Evolutionary conservation across 64 coral and sea anemone genomes (phyloP).

Genomic region (Cladopsammia gracilis): DNA sequence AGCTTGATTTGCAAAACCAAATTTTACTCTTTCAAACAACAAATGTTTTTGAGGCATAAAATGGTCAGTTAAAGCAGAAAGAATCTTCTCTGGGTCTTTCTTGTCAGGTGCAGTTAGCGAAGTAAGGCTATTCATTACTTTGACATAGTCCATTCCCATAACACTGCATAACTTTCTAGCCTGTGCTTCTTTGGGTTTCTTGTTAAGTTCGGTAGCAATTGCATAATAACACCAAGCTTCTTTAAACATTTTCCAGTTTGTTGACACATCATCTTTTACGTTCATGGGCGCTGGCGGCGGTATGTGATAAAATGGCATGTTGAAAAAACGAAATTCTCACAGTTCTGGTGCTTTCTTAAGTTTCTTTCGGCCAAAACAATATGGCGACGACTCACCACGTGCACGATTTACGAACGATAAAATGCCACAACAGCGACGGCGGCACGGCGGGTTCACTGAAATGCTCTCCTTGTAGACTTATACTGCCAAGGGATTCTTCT

Average conservation of each 20-base stretch:
- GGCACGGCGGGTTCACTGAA: no score
- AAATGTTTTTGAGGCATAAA: conserved; percentile 66
- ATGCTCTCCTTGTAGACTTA: no score
- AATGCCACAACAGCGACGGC: no score
- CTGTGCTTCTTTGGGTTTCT: conserved; percentile 43
- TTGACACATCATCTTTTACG: conserved; percentile 51
- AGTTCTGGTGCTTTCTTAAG: no score
- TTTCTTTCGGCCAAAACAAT: no score
- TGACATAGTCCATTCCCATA: conserved; percentile 65
- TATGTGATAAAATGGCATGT: no score
- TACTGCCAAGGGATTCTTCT: no score
- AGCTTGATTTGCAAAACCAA: conserved; percentile 10
- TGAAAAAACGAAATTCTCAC: no score
- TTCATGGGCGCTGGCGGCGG: no score
- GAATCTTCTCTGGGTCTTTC: conserved; percentile 44
- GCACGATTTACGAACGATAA: no score
- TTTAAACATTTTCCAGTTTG: conserved; percentile 62
- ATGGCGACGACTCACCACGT: no score
- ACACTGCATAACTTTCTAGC: conserved; percentile 51
- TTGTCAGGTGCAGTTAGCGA: conserved; percentile 46
- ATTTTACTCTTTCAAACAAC: no score
- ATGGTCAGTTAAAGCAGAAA: conserved; percentile 51
- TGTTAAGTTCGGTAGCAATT: conserved; percentile 43
- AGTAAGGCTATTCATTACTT: conserved; percentile 72
- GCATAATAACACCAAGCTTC: conserved; percentile 55